phyloP scores from a whole-genome alignment of 2,113 vertebrate species.

The Arenaria interpres region DNA sequence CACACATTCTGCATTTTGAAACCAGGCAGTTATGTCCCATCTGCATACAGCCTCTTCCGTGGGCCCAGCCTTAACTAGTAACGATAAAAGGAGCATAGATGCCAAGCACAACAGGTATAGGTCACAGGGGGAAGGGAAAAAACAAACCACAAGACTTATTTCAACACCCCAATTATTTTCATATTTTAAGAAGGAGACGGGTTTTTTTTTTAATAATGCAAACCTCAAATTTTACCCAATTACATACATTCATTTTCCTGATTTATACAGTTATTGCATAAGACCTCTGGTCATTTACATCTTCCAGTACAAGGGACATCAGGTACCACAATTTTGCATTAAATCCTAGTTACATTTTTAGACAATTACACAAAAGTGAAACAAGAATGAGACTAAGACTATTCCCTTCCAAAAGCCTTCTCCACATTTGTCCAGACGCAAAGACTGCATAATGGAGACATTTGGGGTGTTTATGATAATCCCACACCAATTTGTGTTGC shows the following conservation, averaged over 20 bases:
- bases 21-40: background rate
- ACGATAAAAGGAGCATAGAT: background rate
- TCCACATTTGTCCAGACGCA: background rate
- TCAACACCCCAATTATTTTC: background rate
- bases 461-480: background rate
- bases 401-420: background rate
- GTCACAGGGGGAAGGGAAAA: background rate
- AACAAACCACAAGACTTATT: background rate
- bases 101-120: background rate
- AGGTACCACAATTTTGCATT: background rate
- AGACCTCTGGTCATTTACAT: background rate
- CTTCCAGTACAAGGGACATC: background rate
- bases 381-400: background rate
- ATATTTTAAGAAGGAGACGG: background rate
- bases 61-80: background rate
- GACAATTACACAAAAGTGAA: background rate
- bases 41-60: background rate
- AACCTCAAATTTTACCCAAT: background rate
- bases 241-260: background rate
- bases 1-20: background rate
- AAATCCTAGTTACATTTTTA: background rate
- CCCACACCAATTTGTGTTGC: background rate
- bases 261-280: slow-evolving; percentile 16
- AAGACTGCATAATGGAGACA: background rate
- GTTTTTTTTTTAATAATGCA: slow-evolving; percentile 4